Conservation (phyloP, 2,113 vertebrate species). For the Entosphenus tridentatus region DNA sequence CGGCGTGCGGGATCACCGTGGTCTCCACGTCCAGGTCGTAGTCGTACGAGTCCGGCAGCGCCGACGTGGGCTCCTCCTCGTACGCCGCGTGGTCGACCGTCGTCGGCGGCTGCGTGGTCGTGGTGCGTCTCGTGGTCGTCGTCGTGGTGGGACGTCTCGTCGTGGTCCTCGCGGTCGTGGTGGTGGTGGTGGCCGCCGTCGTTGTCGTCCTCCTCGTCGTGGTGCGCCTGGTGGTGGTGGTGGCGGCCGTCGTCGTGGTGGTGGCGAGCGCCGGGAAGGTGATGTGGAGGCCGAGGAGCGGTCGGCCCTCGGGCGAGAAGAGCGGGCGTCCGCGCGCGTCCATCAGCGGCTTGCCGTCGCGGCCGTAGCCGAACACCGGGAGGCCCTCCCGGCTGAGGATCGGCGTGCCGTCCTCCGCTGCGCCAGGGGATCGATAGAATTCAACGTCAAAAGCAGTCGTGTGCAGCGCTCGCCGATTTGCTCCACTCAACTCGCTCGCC, state of each 20-base stretch:
- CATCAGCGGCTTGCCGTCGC: constrained; percentile 56
- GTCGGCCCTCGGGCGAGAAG: constrained; percentile 71
- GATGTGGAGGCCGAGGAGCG: constrained; percentile 53
- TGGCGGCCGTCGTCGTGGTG: constrained; percentile 24
- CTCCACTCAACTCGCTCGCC: too few species aligned
- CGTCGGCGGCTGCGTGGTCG: constrained; percentile 13
- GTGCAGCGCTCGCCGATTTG: too few species aligned
- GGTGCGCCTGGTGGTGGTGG: constrained; percentile 20
- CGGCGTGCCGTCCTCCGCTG: constrained; percentile 64
- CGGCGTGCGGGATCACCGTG: too few species aligned
- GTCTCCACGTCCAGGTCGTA: too few species aligned
- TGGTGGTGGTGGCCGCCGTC: constrained; percentile 17
- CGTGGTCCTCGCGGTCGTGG: constrained; percentile 19
- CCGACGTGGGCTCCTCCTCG: too few species aligned
- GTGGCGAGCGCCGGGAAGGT: constrained; percentile 14
- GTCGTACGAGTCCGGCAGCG: too few species aligned
- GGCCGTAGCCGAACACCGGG: constrained; percentile 65
- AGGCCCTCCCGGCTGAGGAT: constrained; percentile 65
- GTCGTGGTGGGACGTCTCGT: constrained; percentile 25
- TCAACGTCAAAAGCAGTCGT: too few species aligned
- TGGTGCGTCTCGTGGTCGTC: constrained; percentile 23
- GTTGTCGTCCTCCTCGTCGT: constrained; percentile 20
- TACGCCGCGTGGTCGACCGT: too few species aligned
- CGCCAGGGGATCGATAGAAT: constrained; percentile 8
- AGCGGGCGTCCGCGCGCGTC: constrained; percentile 64